These are phyloP conservation scores for Parazoanthus swiftii DNA, from an alignment of 92 coral and sea anemone genomes.

Conservation along the genomic window DNA sequence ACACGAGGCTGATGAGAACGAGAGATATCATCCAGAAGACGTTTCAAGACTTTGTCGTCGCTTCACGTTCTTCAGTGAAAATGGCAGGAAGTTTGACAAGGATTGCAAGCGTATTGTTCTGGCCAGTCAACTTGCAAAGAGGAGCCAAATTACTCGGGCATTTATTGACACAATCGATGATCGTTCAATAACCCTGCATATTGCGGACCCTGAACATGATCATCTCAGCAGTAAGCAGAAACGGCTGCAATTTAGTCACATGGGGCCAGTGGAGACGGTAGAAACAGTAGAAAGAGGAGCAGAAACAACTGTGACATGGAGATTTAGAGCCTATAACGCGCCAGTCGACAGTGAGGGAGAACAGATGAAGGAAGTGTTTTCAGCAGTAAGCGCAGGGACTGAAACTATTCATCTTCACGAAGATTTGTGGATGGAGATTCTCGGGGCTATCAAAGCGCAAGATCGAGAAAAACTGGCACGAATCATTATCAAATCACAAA, in stretches of 20 bases:
- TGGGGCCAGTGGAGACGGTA: constrained; percentile 46
- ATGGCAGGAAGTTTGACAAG: constrained; percentile 63
- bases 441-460: constrained; percentile 14
- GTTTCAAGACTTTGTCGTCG: constrained; percentile 75
- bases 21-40: constrained; percentile 48
- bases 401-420: neutral
- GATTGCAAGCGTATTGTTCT: constrained; percentile 64
- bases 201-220: constrained; percentile 58
- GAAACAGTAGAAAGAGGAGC: constrained; percentile 31
- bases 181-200: constrained; percentile 53
- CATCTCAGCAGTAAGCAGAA: constrained; percentile 53
- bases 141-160: constrained; percentile 48
- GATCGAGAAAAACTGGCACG: constrained; percentile 7
- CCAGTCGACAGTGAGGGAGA: constrained; percentile 29
- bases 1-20: constrained; percentile 1
- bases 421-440: neutral
- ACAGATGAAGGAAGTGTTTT: neutral
- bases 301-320: constrained; percentile 59
- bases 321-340: constrained; percentile 56
- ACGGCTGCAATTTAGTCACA: constrained; percentile 54
- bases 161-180: constrained; percentile 64
- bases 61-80: constrained; percentile 61
- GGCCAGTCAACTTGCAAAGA: constrained; percentile 57
- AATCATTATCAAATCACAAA: neutral
- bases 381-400: neutral